These are phyloP conservation scores for Nomada ferruginata DNA, from an alignment of 2,888 invertebrate species.

Conservation along the genomic window DNA sequence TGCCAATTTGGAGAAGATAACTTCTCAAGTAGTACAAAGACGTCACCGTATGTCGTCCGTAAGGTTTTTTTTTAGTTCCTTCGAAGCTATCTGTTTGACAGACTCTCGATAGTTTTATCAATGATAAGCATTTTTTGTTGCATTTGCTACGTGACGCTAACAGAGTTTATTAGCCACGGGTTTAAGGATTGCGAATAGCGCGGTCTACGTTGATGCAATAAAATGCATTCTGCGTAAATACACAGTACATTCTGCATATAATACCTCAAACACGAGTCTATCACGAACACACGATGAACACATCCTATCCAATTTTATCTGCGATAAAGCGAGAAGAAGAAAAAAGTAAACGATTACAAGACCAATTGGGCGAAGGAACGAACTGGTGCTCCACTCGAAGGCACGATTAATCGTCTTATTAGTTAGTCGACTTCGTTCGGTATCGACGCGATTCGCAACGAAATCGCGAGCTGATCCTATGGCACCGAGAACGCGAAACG, in stretches of 20 bases:
- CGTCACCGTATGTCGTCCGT: background rate
- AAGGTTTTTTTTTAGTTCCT: slow-evolving; percentile 1
- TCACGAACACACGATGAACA: too few relatives aligned
- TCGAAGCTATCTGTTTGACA: background rate
- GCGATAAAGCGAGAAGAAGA: too few relatives aligned
- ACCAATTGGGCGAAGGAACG: too few relatives aligned
- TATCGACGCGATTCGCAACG: background rate
- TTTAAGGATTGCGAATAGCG: background rate
- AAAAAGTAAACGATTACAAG: too few relatives aligned
- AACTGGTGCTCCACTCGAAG: too few relatives aligned
- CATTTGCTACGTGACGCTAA: background rate
- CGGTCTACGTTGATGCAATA: background rate
- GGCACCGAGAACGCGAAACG: background rate
- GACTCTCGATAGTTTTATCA: background rate
- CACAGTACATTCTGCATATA: too few relatives aligned
- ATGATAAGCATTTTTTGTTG: slow-evolving; percentile 1
- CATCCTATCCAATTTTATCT: too few relatives aligned
- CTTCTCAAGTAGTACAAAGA: background rate
- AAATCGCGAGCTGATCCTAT: slow-evolving; percentile 5
- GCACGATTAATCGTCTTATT: background rate
- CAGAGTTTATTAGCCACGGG: background rate
- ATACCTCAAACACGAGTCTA: too few relatives aligned
- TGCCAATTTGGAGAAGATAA: background rate
- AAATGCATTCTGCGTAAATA: too few relatives aligned
- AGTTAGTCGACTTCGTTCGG: too few relatives aligned